A percentile compares a stretch with the other conserved stretches of the same genome.
phyloP scores from a whole-genome alignment of 2,888 invertebrate species.

The Xestia sexstrigata region DNA sequence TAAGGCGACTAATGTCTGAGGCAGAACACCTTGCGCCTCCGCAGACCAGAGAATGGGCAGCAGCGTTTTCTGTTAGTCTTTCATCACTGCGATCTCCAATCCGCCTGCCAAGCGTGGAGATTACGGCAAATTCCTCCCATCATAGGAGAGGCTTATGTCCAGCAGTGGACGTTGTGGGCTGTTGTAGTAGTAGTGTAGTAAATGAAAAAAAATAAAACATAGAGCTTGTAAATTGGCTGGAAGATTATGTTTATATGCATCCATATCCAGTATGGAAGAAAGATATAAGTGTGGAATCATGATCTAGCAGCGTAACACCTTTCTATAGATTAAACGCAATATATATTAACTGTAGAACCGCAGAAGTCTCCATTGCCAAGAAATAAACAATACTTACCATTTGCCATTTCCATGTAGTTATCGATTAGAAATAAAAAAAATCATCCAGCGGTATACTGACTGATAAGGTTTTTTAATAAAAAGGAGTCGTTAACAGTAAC shows the following conservation, averaged over 20 bases:
- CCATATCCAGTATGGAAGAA: no score
- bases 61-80: no score
- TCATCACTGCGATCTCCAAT: no score
- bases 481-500: constrained; percentile 34
- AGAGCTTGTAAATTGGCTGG: neutral
- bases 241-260: neutral
- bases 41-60: no score
- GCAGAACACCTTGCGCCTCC: no score
- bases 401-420: neutral
- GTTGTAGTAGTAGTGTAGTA: no score
- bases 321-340: neutral
- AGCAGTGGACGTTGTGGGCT: no score
- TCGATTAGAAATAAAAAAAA: constrained; percentile 25
- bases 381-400: neutral
- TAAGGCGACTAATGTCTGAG: no score
- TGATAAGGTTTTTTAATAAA: constrained; percentile 53
- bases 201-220: no score
- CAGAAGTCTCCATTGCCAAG: neutral
- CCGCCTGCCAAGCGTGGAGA: no score
- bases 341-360: neutral
- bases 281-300: neutral
- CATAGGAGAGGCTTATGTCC: no score
- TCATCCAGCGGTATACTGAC: constrained; percentile 10
- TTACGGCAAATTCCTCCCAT: no score
- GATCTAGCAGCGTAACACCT: neutral